A percentile compares a stretch with the other conserved stretches of the same genome.
Evolutionary conservation across 2,113 vertebrate genomes (phyloP).

Genomic region (Toxotes chatareus): DNA sequence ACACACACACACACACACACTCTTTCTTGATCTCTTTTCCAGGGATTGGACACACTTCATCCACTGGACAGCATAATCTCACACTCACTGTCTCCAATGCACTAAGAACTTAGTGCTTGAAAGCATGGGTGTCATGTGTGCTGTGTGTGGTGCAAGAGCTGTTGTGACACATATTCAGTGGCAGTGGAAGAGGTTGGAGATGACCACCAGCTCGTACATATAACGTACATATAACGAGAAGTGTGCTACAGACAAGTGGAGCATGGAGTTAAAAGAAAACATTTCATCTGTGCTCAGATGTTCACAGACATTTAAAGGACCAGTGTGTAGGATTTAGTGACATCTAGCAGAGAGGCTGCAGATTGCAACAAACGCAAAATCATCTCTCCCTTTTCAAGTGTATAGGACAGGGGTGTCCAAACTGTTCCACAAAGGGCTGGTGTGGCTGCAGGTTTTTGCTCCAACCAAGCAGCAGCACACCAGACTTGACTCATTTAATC

Average conservation of each 20-base stretch:
- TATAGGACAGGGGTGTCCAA: too few species aligned
- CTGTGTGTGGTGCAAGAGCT: constrained; percentile 15
- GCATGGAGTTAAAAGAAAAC: constrained; percentile 40
- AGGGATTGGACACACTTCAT: constrained; percentile 70
- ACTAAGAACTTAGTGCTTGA: constrained; percentile 28
- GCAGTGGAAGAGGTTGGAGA: constrained; percentile 61
- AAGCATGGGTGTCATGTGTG: constrained; percentile 17
- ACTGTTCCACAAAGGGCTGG: too few species aligned
- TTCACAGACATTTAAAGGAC: constrained; percentile 36
- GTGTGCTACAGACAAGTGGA: constrained; percentile 37
- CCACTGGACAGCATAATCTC: constrained; percentile 67
- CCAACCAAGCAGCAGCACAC: too few species aligned
- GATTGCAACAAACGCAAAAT: too few species aligned
- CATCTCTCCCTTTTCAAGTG: too few species aligned
- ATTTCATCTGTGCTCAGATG: constrained; percentile 34
- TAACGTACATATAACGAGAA: constrained; percentile 63
- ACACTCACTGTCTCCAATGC: constrained; percentile 20
- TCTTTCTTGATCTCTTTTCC: constrained; percentile 54
- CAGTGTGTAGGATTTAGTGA: too few species aligned
- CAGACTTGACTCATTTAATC: too few species aligned
- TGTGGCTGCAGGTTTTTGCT: too few species aligned
- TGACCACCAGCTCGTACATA: constrained; percentile 38
- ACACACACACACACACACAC: not conserved
- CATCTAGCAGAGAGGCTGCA: too few species aligned
- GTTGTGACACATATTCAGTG: constrained; percentile 24